phyloP scores from a whole-genome alignment of 2,113 vertebrate species.

The Silurus glanis region DNA sequence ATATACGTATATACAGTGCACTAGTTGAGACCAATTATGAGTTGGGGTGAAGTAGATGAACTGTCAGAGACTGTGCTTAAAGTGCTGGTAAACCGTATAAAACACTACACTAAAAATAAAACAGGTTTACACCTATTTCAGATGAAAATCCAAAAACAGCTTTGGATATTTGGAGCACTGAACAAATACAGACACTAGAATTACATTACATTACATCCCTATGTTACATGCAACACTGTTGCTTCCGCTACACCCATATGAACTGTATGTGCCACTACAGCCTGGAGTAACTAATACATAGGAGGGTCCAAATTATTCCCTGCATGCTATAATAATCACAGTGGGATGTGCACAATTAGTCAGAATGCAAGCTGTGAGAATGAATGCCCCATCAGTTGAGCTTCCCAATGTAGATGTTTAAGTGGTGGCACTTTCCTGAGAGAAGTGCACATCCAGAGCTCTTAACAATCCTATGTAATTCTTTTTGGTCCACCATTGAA shows the following conservation, averaged over 20 bases:
- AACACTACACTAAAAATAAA: not conserved
- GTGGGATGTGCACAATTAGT: conserved; percentile 10
- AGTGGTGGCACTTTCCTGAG: not conserved
- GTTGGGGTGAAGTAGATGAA: not conserved
- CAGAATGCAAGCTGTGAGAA: conserved; percentile 8
- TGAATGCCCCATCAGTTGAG: not conserved
- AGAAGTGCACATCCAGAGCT: not conserved
- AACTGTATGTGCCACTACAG: not conserved
- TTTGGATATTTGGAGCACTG: not conserved
- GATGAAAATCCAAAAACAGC: not conserved
- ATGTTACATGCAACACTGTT: not conserved
- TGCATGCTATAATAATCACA: not conserved
- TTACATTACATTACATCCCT: not conserved
- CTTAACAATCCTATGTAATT: conserved; percentile 3
- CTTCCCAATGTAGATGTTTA: not conserved
- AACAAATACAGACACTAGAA: not conserved
- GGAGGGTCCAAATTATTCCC: conserved; percentile 12
- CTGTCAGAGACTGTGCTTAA: not conserved
- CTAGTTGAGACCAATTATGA: not conserved
- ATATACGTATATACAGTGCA: not conserved
- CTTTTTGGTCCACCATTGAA: conserved; percentile 26
- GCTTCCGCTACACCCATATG: not conserved
- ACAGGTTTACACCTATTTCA: not conserved
- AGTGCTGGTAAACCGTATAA: not conserved
- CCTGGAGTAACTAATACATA: not conserved